Base-by-base conservation (phyloP, 1,140 invertebrate genomes). In the Caenorhabditis inopinata region DNA sequence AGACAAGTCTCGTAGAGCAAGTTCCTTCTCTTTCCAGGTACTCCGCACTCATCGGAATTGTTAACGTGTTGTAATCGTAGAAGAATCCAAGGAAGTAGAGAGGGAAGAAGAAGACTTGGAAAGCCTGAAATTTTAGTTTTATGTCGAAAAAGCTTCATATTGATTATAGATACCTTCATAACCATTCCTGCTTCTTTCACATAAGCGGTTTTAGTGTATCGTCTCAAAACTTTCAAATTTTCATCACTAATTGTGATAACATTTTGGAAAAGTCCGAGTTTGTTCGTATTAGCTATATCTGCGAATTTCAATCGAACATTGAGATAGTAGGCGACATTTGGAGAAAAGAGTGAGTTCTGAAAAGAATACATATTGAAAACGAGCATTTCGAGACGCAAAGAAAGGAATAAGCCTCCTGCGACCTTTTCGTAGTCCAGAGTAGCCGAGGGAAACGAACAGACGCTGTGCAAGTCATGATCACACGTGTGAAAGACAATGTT, bases 391-490 rank as follows among this genome's bases (percentile, higher is more conserved):
- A 47, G 45, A 75, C 1, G 45, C 9, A 32, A 75, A 29, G 42
- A 47, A 48, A 75, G 6, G 74, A 29, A 32, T 12, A n/a, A 27
- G 16, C n/a, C 12, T 42, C 9, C n/a, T 6, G 16, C 38, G 16
- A 79, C 78, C 58, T 79, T 47, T 49, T 74, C 38, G 48, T 68
- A 58, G 21, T 79, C 62, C 18, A 79, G 42, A 47, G 53, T 46
- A 12, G 78, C 78, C 14, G 78, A 12, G 4, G 78, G 78, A 75
- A 79, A 79, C 18, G 78, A 79, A 35, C 78, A 79, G 42, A 79
- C 58, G 38, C 78, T 58, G 62, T 79, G 78, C 35, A 79, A 46
- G 42, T 79, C 51, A 25, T 79, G 35, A 38, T 48, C 45, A 29
- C 78, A 79, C 18, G 78, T 58, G 7, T 25, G 47, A 18, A 79